Evolutionary conservation across 92 coral and sea anemone species (phyloP), one percentile per base, ranked within the genome.

Genomic region (Desmophyllum pertusum): DNA sequence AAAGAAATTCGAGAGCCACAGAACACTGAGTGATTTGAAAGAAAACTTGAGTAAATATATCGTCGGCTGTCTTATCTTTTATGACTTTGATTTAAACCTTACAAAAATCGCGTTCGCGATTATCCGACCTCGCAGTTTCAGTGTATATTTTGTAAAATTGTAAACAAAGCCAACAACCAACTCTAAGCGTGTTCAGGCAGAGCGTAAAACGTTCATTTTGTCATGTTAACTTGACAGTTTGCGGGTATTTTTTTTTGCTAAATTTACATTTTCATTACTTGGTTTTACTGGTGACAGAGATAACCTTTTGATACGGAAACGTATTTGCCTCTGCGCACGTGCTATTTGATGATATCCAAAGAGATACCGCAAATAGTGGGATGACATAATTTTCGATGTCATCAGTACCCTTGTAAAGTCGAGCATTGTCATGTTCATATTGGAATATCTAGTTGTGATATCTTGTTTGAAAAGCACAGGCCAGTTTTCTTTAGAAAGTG

Each of bases 311-410:
- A 80, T 50, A 37, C 21, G 48, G 45, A 67, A 45, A 80, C 65
- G n/a, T 68, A 30, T 77, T 51, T 35, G 1, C 68, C 80, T 17
- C 14, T 45, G 63, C 36, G 46, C 74, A 79, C 84, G 73, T 48
- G 83, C 63, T 79, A 52, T 46, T 79, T 52, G 36, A 68, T 46
- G 75, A 79, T 66, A 67, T 79, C 42, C 84, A 80, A 67, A 68
- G 84, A 80, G 35, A 37, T 69, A 80, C 36, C 48, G 38, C 67
- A 51, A 80, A 67, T 50, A 80, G 66, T 67, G 50, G 35, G 84
- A 68, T 67, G 84, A 48, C 76, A 80, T 38, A 62, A 36, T 67
- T 80, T 51, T 46, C 25, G 55, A 78, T 78, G 68, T 61, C 83
- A 42, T 40, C n/a, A n/a, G n/a, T 68, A 38, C 75, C n/a, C 59